Percentiles rank a stretch among this genome's conserved stretches.
Evolutionary conservation across 2,797 vertebrate species (phyloP).

Genomic region (Myotis vivesi): DNA sequence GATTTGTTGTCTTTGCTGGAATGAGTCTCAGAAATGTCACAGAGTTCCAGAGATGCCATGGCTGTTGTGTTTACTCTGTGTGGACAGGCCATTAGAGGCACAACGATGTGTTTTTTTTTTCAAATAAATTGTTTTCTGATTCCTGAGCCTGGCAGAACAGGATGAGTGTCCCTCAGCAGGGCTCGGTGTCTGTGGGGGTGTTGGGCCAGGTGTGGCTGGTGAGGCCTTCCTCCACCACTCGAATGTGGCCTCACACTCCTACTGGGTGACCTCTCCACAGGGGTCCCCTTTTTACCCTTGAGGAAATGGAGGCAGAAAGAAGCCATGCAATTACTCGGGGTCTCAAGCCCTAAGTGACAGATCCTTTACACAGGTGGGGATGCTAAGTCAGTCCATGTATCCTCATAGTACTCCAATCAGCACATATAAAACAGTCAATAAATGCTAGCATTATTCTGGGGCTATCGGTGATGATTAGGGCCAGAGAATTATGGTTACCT

Average conservation of each 20-base stretch:
- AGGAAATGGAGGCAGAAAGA: neutral
- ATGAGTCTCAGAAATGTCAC: constrained; percentile 40
- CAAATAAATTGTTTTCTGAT: constrained; percentile 55
- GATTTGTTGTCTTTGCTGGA: constrained; percentile 34
- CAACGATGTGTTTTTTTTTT: neutral
- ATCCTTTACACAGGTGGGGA: neutral
- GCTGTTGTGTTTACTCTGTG: neutral
- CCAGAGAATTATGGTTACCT: neutral
- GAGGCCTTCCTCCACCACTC: neutral
- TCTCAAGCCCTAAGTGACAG: neutral
- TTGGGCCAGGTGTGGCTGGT: neutral
- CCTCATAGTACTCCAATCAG: neutral
- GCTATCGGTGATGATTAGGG: neutral
- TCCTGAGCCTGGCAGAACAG: constrained; percentile 8
- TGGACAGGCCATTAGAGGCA: neutral
- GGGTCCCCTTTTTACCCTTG: neutral
- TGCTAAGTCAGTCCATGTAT: neutral
- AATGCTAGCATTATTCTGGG: neutral
- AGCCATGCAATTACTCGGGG: neutral
- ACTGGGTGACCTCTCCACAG: neutral
- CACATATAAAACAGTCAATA: neutral
- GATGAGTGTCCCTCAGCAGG: neutral
- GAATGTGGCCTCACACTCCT: constrained; percentile 46
- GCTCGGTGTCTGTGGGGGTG: constrained; percentile 5
- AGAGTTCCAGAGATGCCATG: constrained; percentile 49